Evolutionary conservation across 1,140 invertebrate species (phyloP).

Genomic region (Drosophila takahashii): DNA sequence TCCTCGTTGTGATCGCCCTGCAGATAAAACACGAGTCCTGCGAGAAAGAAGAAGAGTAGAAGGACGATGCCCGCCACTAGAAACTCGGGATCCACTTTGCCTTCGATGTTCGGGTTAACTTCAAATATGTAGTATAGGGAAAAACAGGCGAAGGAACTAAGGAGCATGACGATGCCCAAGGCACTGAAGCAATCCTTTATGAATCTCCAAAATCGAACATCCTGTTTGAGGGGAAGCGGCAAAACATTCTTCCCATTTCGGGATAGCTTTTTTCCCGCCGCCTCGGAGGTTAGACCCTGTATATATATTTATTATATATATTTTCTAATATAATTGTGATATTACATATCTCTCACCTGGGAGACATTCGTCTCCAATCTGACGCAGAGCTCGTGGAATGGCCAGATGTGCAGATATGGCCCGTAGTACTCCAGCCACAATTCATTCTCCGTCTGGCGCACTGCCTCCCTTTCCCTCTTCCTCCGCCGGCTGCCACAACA

Average conservation of each 20-base stretch:
- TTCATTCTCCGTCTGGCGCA: conserved; percentile 21
- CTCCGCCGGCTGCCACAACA: background rate
- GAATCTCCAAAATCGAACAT: background rate
- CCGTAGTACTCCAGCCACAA: conserved; percentile 31
- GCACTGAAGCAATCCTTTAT: conserved; percentile 19
- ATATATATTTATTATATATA: background rate
- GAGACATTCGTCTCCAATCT: conserved; percentile 11
- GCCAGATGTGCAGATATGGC: conserved; percentile 27
- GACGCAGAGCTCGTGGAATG: conserved; percentile 20
- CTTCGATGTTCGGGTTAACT: fast-evolving
- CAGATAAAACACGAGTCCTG: conserved; percentile 12
- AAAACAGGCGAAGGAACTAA: conserved; percentile 17
- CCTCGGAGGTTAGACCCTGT: conserved; percentile 31
- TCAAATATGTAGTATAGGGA: background rate
- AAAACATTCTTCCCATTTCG: conserved; percentile 44
- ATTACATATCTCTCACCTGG: conserved; percentile 18
- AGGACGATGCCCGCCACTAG: conserved; percentile 4
- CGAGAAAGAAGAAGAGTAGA: conserved; percentile 14
- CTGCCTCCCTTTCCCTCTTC: background rate
- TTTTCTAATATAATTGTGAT: background rate
- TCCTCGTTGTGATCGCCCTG: conserved; percentile 22
- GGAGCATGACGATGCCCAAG: conserved; percentile 14
- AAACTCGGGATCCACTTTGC: background rate
- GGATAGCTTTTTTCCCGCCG: conserved; percentile 12
- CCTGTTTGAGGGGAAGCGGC: background rate